Evolutionary conservation across 1,140 invertebrate species (phyloP), one percentile per base, ranked within the genome.

Genomic region (Triops cancriformis): DNA sequence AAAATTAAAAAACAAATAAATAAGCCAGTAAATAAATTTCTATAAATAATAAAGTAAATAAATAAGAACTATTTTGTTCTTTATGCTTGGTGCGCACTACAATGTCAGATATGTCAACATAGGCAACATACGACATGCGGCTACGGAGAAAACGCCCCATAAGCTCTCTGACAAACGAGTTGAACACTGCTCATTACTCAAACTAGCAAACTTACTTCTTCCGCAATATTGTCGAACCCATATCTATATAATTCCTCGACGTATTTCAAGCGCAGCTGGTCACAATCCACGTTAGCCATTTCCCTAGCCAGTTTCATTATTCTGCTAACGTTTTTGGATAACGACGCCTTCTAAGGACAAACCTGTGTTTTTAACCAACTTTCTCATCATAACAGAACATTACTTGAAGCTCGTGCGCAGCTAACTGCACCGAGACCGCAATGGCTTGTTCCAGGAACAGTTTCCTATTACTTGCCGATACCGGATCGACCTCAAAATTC

Each of bases 151-250:
- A n/a, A n/a, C n/a, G n/a, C n/a, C n/a, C n/a, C n/a, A n/a, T n/a
- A n/a, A n/a, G n/a, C n/a, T n/a, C n/a, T n/a, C n/a, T n/a, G n/a
- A n/a, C n/a, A n/a, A n/a, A n/a, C n/a, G n/a, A n/a, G n/a, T n/a
- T n/a, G n/a, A n/a, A n/a, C n/a, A n/a, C n/a, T n/a, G 31, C 31
- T 37, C 7, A 2, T 37, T 37, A 37, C 31, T 2, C 31, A 37
- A 37, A 37, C 2, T 37, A 4, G 31, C 31, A 37, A 7, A 37
- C 14, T 26, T 80, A 94, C 89, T 84, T 92, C 90, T 83, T 92
- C 88, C 27, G 91, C 94, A 42, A 93, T 83, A 43, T 86, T 87
- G 87, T 96, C 93, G 81, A 91, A 90, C 64, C 92, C 92, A 82
- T 89, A 88, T 1, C 88, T 87, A 82, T 94, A 95, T 18, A 95